phyloP scores from a whole-genome alignment of 37 sponge, comb jelly and placozoan genomes.

The Ianthella basta region DNA sequence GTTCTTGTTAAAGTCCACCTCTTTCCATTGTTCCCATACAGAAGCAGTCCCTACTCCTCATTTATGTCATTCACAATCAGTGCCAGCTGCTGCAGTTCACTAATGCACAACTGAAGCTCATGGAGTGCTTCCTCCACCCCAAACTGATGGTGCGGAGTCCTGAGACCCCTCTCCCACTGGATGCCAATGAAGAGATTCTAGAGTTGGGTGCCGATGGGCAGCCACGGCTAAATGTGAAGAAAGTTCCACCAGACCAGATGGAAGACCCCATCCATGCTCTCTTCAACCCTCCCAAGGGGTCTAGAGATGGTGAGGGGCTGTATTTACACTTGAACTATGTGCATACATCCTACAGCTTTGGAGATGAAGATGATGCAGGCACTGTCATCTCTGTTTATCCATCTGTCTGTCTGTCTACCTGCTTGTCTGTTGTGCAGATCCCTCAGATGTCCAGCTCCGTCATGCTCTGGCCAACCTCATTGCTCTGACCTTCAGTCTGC shows the following conservation, averaged over 20 bases:
- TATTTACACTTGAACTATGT: neutral
- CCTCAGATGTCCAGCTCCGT: slow-evolving; percentile 76
- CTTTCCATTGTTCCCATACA: neutral
- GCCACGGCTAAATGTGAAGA: slow-evolving; percentile 10
- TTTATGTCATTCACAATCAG: neutral
- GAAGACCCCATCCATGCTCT: slow-evolving; percentile 63
- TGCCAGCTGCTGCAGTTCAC: neutral
- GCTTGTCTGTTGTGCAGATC: slow-evolving; percentile 46
- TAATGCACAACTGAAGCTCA: slow-evolving; percentile 9
- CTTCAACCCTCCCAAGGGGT: slow-evolving; percentile 38
- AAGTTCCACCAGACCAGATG: neutral
- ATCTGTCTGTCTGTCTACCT: neutral
- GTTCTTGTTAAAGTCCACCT: too few relatives aligned
- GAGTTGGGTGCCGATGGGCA: slow-evolving; percentile 24
- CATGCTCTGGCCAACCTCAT: slow-evolving; percentile 74
- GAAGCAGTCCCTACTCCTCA: neutral
- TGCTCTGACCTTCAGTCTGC: slow-evolving; percentile 74
- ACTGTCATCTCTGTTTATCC: too few relatives aligned
- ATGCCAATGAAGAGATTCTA: slow-evolving; percentile 34
- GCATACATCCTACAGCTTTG: neutral
- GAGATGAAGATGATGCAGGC: neutral
- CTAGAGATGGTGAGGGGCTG: neutral
- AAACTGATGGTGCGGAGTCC: slow-evolving; percentile 22
- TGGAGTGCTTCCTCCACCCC: slow-evolving; percentile 39
- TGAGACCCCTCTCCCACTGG: slow-evolving; percentile 24